Conservation (phyloP, 2,113 vertebrate genomes). For the Thunnus thynnus region DNA sequence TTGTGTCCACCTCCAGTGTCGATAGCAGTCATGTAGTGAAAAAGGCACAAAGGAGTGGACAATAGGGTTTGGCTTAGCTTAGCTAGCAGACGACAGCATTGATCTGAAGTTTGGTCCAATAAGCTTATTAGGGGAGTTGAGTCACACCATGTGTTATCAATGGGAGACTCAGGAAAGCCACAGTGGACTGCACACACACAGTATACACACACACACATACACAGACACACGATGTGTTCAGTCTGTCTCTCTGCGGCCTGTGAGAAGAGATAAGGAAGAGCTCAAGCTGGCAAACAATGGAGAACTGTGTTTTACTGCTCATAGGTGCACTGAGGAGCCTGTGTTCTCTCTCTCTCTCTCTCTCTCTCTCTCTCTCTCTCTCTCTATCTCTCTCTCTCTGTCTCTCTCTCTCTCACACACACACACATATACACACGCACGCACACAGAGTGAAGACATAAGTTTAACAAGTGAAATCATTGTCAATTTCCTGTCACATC, state of each 20-base stretch:
- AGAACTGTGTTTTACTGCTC: conserved; percentile 41
- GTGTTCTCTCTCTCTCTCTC: not conserved
- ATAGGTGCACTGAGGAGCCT: conserved; percentile 20
- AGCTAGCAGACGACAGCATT: conserved; percentile 45
- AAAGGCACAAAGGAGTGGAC: conserved; percentile 3
- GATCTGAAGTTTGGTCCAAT: conserved; percentile 59
- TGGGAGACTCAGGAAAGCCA: conserved; percentile 33
- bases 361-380: not conserved
- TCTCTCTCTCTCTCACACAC: not conserved
- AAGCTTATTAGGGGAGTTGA: conserved; percentile 54
- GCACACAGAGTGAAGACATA: not conserved
- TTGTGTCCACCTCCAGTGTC: conserved; percentile 6
- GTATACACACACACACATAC: conserved; percentile 23
- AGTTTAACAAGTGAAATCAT: conserved; percentile 40
- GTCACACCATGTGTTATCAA: conserved; percentile 57
- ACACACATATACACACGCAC: not conserved
- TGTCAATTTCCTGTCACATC: conserved; percentile 40
- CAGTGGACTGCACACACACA: conserved; percentile 24
- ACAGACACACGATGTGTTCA: conserved; percentile 1
- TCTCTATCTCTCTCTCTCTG: no score
- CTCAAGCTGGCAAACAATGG: conserved; percentile 58
- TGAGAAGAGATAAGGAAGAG: conserved; percentile 69
- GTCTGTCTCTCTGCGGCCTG: conserved; percentile 45
- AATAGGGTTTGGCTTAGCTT: conserved; percentile 23
- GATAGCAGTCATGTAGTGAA: conserved; percentile 12